Evolutionary conservation across 2,113 vertebrate genomes (phyloP).

Genomic region (Uria aalge): DNA sequence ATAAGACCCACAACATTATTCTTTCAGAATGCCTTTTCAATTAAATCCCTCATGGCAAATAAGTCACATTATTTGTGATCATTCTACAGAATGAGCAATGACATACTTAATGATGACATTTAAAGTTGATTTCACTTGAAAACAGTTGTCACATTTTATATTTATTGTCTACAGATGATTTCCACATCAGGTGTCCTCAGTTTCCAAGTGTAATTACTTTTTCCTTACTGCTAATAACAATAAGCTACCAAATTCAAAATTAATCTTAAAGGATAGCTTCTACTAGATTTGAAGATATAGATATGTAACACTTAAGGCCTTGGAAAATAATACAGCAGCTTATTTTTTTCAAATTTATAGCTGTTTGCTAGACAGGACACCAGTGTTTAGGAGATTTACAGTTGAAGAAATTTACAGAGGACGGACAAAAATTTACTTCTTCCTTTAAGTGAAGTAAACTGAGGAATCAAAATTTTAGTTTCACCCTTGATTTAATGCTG

Average conservation of each 20-base stretch:
- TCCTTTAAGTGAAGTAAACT: background rate
- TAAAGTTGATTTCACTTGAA: conserved; percentile 6
- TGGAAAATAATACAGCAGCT: background rate
- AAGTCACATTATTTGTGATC: background rate
- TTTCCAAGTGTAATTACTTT: background rate
- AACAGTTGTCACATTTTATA: background rate
- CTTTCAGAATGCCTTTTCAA: background rate
- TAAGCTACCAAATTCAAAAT: background rate
- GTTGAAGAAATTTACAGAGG: background rate
- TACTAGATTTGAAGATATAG: background rate
- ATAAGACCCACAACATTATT: background rate
- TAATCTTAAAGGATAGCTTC: background rate
- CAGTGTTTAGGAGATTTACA: background rate
- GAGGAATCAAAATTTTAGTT: background rate
- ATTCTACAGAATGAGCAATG: background rate
- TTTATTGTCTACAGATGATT: background rate
- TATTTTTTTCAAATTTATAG: background rate
- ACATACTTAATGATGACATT: background rate
- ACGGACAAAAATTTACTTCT: background rate
- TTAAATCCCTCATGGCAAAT: background rate
- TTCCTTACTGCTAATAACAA: background rate
- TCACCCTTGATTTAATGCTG: background rate
- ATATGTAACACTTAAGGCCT: background rate
- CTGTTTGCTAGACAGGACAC: background rate
- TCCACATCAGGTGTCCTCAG: background rate